These are phyloP conservation scores for Ceratosolen fusciceps DNA, from an alignment of 1,140 invertebrate genomes.

Conservation along the genomic window DNA sequence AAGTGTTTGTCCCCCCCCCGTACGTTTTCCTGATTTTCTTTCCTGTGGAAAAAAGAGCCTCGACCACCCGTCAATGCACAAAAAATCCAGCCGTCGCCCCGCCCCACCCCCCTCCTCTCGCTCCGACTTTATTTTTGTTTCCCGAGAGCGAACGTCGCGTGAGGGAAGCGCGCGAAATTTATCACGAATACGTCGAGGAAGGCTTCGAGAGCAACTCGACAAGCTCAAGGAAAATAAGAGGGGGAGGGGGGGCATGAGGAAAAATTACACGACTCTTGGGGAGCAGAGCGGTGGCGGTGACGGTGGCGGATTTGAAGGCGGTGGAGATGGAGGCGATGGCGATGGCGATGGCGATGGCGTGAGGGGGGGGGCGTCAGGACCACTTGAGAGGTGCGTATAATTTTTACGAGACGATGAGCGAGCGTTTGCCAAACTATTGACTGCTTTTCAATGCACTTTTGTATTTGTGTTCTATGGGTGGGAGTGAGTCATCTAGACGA, in stretches of 20 bases:
- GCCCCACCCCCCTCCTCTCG: not conserved
- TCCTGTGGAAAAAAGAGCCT: not conserved
- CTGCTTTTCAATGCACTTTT: conserved; percentile 1
- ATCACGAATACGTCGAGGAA: not conserved
- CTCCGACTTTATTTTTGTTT: not conserved
- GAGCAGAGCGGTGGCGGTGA: not conserved
- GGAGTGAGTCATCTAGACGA: not conserved
- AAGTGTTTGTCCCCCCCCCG: not conserved
- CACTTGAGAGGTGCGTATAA: conserved; percentile 29
- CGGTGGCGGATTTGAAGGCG: no score
- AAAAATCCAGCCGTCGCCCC: not conserved
- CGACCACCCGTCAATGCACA: not conserved
- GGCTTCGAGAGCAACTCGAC: not conserved
- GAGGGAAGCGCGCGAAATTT: not conserved
- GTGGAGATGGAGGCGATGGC: not conserved
- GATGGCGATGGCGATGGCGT: not conserved
- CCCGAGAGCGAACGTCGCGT: not conserved
- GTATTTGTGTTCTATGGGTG: not conserved
- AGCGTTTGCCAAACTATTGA: conserved; percentile 10
- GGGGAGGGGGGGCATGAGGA: not conserved
- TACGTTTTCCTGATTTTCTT: conserved; percentile 27
- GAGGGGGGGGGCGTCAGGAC: not conserved
- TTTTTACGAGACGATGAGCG: conserved; percentile 14
- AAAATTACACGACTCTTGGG: not conserved
- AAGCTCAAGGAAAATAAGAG: not conserved